Conservation (phyloP, 2,797 vertebrate genomes). For the Cercopithecus petaurista region DNA sequence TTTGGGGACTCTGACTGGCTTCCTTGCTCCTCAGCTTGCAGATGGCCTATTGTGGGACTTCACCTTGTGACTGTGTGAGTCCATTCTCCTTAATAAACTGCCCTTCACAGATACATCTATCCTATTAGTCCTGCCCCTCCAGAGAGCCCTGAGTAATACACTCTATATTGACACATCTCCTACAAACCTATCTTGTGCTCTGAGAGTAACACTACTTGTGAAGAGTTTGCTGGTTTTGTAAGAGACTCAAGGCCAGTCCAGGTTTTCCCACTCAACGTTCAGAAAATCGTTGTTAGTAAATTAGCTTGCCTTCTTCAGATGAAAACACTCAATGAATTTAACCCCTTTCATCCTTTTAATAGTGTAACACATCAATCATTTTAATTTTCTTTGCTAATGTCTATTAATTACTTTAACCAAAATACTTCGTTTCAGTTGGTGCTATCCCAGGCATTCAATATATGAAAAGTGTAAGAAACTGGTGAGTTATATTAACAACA, state of each 20-base stretch:
- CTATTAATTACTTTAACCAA: background rate
- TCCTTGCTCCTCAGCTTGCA: background rate
- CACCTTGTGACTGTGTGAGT: background rate
- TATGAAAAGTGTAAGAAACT: background rate
- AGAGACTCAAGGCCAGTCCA: background rate
- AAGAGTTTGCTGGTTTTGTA: background rate
- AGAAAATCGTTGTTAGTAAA: constrained; percentile 39
- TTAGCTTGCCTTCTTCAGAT: background rate
- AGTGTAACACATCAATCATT: background rate
- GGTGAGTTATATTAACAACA: background rate
- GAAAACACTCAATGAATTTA: background rate
- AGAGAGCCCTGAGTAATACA: background rate
- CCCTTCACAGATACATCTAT: background rate
- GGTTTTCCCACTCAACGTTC: background rate
- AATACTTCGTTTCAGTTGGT: background rate
- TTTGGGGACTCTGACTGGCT: background rate
- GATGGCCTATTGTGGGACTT: background rate
- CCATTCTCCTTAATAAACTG: background rate
- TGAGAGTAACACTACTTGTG: background rate
- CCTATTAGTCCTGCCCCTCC: background rate
- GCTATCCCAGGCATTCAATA: background rate
- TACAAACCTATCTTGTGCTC: background rate
- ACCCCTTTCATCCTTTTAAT: background rate
- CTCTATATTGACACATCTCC: background rate
- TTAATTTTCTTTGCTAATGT: background rate